A percentile compares a stretch with the other conserved stretches of the same genome.
These are phyloP conservation scores for Stenurella melanura DNA, from an alignment of 2,888 invertebrate genomes.

Conservation along the genomic window DNA sequence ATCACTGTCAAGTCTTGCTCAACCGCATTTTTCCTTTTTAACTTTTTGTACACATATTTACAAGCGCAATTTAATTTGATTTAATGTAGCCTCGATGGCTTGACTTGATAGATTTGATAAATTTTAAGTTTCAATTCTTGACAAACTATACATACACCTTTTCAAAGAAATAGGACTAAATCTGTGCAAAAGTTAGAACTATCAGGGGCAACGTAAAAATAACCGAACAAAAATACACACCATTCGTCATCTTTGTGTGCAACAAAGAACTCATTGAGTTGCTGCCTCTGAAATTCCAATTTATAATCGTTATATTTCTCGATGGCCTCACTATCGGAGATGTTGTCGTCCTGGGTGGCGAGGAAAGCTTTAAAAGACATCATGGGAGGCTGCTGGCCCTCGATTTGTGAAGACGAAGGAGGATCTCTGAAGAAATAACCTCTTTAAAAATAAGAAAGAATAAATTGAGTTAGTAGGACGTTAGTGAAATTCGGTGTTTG, in stretches of 20 bases:
- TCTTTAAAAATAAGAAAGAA: slow-evolving; percentile 61
- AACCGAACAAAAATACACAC: slow-evolving; percentile 78
- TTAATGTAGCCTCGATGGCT: no score
- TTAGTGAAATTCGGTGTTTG: slow-evolving; percentile 33
- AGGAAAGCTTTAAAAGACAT: slow-evolving; percentile 98
- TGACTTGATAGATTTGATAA: no score
- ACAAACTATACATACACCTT: slow-evolving; percentile 37
- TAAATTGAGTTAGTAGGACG: slow-evolving; percentile 24
- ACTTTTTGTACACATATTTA: no score
- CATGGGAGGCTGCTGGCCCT: slow-evolving; percentile 91
- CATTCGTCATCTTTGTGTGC: slow-evolving; percentile 99
- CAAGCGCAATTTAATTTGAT: no score
- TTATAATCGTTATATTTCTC: slow-evolving; percentile 99
- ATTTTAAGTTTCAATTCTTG: background rate
- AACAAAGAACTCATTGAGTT: slow-evolving; percentile 98
- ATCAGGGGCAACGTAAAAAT: background rate
- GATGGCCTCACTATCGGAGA: slow-evolving; percentile 97
- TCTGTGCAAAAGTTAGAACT: background rate
- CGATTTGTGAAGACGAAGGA: slow-evolving; percentile 68
- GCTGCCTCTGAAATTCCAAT: slow-evolving; percentile 95
- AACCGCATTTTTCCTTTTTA: no score
- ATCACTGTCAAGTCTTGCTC: no score
- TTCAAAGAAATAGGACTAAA: slow-evolving; percentile 24
- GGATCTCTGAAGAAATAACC: slow-evolving; percentile 75
- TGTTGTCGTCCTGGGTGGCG: slow-evolving; percentile 96